Evolutionary conservation across 2,888 invertebrate genomes (phyloP), one percentile per base, ranked within the genome.

Genomic region (Ephialtes manifestator): DNA sequence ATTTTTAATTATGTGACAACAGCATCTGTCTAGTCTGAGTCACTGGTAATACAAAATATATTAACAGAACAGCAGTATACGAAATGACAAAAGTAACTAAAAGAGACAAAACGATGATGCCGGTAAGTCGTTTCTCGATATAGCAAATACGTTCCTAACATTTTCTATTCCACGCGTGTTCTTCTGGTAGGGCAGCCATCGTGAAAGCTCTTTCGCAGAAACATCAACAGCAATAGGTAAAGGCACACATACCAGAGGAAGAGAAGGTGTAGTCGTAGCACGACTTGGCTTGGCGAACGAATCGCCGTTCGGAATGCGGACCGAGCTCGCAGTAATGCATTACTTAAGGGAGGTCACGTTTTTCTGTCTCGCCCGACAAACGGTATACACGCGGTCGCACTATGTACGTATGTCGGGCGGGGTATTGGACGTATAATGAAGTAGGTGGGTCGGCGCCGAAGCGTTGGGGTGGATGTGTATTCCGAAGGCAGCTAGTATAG

Each of bases 341-440:
- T 87, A 84, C 88, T 89, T 87, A 86, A 86, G 81, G 81, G 81
- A 77, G 87, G 86, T 88, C 89, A 89, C 88, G 88, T 89, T 83
- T 79, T 83, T 84, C 78, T 71, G 79, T 70, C 68, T 85, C 80
- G 70, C 53, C 68, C 81, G 68, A 75, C 81, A 78, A 81, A 82
- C 43, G 60, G 43, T 65, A 65, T 55, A 72, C 71, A 72, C 71
- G 53, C 46, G 72, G 43, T 65, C 51, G 51, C n/a, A 39, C 20
- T 65, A 80, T 65, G 65, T 65, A 74, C 75, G 68, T 60, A 75
- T 60, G 75, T 58, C 20, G 43, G 18, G 48, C n/a, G 10, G 60
- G 68, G 55, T 20, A 84, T 79, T 70, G 78, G 68, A n/a, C 55
- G 63, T 55, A 74, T 77, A 77, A 77, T 77, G 74, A 74, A 78